Evolutionary conservation across 1,140 invertebrate genomes (phyloP).

Genomic region (Medauroidea extradentata): DNA sequence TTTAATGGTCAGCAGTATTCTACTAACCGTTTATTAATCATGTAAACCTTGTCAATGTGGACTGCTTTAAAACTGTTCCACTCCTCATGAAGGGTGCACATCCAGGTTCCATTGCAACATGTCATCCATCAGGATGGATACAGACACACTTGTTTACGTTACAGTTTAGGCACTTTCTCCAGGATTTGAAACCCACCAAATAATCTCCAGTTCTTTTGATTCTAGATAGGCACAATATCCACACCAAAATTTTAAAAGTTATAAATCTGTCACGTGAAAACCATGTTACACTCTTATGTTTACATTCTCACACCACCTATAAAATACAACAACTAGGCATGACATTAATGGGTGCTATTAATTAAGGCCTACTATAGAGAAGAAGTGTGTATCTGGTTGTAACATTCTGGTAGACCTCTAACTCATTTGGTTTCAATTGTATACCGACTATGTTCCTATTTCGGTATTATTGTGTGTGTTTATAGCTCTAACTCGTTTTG

Average conservation of each 20-base stretch:
- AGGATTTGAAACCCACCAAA: slow-evolving; percentile 15
- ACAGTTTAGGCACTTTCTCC: slow-evolving; percentile 38
- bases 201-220: slow-evolving; percentile 35
- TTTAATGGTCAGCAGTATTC: too few relatives aligned
- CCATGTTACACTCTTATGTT: slow-evolving; percentile 34
- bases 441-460: too few relatives aligned
- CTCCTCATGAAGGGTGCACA: slow-evolving; percentile 22
- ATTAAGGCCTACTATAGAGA: slow-evolving; percentile 24
- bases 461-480: too few relatives aligned
- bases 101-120: slow-evolving; percentile 25
- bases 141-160: slow-evolving; percentile 31
- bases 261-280: slow-evolving; percentile 36
- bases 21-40: too few relatives aligned
- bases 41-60: too few relatives aligned
- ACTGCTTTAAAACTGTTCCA: slow-evolving; percentile 19
- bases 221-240: slow-evolving; percentile 38
- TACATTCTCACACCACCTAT: slow-evolving; percentile 37
- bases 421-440: slow-evolving; percentile 30
- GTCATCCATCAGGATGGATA: slow-evolving; percentile 36
- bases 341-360: slow-evolving; percentile 38
- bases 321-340: slow-evolving; percentile 30
- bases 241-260: slow-evolving; percentile 39
- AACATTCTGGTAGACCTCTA: slow-evolving; percentile 1
- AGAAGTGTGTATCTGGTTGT: slow-evolving; percentile 18
- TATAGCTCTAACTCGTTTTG: too few relatives aligned